These are phyloP conservation scores for Lithophane leautieri DNA, from an alignment of 2,888 invertebrate species.

Conservation along the genomic window DNA sequence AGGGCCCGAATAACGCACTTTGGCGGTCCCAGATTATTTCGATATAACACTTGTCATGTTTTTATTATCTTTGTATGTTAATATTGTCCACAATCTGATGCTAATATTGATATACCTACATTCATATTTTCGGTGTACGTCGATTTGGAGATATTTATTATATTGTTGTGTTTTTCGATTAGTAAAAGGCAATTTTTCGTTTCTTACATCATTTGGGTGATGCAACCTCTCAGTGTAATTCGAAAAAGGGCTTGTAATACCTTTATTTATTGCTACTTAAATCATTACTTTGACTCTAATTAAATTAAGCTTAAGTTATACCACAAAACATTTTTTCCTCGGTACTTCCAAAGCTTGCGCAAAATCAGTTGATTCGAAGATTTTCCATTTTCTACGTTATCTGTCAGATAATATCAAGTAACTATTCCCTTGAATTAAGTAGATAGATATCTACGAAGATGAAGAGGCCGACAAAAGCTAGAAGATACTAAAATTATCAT, in stretches of 20 bases:
- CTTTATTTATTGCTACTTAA: neutral
- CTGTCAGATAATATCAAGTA: slow-evolving; percentile 30
- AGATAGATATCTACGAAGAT: slow-evolving; percentile 50
- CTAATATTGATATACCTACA: slow-evolving; percentile 55
- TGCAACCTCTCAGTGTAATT: slow-evolving; percentile 11
- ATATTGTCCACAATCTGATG: slow-evolving; percentile 52
- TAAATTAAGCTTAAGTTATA: neutral
- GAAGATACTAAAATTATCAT: slow-evolving; percentile 69
- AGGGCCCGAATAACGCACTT: slow-evolving; percentile 64
- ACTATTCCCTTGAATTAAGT: slow-evolving; percentile 50
- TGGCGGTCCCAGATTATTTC: slow-evolving; percentile 67
- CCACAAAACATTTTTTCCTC: neutral
- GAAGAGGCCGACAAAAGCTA: slow-evolving; percentile 62
- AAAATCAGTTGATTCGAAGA: slow-evolving; percentile 6
- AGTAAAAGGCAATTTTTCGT: slow-evolving; percentile 28
- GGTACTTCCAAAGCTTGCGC: neutral
- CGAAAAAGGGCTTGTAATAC: neutral
- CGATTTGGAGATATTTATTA: slow-evolving; percentile 34
- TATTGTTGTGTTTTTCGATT: slow-evolving; percentile 29
- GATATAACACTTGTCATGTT: slow-evolving; percentile 66
- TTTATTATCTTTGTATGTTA: slow-evolving; percentile 64
- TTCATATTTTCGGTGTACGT: slow-evolving; percentile 36
- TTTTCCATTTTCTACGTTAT: slow-evolving; percentile 18
- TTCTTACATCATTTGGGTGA: slow-evolving; percentile 8
- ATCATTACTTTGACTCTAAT: slow-evolving; percentile 16